These are phyloP conservation scores for Drosophila sp. DNA, from an alignment of 1,140 invertebrate species.

Conservation along the genomic window DNA sequence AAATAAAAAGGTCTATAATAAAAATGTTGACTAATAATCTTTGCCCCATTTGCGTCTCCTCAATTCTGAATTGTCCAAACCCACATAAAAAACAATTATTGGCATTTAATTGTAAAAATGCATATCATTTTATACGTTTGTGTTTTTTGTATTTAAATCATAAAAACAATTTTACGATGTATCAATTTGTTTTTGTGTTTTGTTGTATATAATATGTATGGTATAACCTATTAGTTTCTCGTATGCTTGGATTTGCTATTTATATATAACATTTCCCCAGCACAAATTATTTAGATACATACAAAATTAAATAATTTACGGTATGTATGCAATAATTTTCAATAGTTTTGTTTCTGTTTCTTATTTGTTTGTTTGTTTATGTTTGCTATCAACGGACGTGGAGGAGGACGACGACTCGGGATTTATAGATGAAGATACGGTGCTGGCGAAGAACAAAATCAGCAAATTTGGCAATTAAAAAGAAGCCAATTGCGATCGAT, in stretches of 20 bases:
- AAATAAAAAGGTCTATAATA: slow-evolving; percentile 72
- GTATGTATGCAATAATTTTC: slow-evolving; percentile 65
- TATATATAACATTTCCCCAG: slow-evolving; percentile 66
- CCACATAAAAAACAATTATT: slow-evolving; percentile 54
- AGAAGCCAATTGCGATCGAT: slow-evolving; percentile 13
- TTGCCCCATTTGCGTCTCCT: background rate
- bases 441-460: slow-evolving; percentile 46
- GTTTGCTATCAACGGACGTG: slow-evolving; percentile 70
- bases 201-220: slow-evolving; percentile 73
- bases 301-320: slow-evolving; percentile 78
- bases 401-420: slow-evolving; percentile 44
- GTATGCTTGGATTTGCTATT: slow-evolving; percentile 73
- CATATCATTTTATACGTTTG: slow-evolving; percentile 58
- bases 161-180: slow-evolving; percentile 81
- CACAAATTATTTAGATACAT: slow-evolving; percentile 63
- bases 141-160: slow-evolving; percentile 78
- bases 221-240: slow-evolving; percentile 80
- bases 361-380: slow-evolving; percentile 48
- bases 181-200: slow-evolving; percentile 67
- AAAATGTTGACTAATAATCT: slow-evolving; percentile 26
- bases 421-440: slow-evolving; percentile 35
- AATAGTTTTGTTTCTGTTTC: slow-evolving; percentile 42
- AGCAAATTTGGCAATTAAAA: slow-evolving; percentile 19
- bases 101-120: slow-evolving; percentile 66
- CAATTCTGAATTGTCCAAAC: background rate